Evolutionary conservation across 2,888 invertebrate genomes (phyloP).

Genomic region (Heliconius ethilla): DNA sequence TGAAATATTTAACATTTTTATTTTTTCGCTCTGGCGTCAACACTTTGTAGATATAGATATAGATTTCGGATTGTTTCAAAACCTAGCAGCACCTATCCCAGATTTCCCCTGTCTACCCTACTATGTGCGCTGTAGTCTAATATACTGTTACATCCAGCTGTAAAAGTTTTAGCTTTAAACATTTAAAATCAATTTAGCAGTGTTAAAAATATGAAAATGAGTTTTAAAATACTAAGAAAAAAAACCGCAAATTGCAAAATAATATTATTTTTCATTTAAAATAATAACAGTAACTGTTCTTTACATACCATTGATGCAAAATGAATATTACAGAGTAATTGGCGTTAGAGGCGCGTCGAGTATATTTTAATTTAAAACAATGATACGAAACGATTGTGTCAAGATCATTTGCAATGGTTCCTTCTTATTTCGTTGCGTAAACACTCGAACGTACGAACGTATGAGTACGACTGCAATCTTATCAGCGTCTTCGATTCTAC

Average conservation of each 20-base stretch:
- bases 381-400: conserved; percentile 36
- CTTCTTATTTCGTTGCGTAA: conserved; percentile 43
- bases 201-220: neutral
- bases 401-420: conserved; percentile 30
- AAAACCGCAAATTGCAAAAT: neutral
- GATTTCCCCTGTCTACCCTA: neutral
- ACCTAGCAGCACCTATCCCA: no score
- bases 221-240: no score
- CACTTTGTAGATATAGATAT: no score
- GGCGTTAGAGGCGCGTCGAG: neutral
- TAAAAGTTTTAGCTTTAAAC: neutral
- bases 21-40: no score
- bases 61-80: no score
- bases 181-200: neutral
- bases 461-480: conserved; percentile 64
- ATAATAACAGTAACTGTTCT: neutral
- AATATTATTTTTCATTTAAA: neutral
- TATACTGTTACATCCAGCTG: neutral
- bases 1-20: no score
- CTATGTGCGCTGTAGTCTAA: neutral
- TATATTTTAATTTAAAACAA: conserved; percentile 20
- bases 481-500: conserved; percentile 52
- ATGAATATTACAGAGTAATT: conserved; percentile 4
- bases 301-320: neutral
- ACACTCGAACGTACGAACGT: conserved; percentile 47